These are phyloP conservation scores for Corynorhinus townsendii DNA, from an alignment of 2,113 vertebrate genomes.

Conservation along the genomic window DNA sequence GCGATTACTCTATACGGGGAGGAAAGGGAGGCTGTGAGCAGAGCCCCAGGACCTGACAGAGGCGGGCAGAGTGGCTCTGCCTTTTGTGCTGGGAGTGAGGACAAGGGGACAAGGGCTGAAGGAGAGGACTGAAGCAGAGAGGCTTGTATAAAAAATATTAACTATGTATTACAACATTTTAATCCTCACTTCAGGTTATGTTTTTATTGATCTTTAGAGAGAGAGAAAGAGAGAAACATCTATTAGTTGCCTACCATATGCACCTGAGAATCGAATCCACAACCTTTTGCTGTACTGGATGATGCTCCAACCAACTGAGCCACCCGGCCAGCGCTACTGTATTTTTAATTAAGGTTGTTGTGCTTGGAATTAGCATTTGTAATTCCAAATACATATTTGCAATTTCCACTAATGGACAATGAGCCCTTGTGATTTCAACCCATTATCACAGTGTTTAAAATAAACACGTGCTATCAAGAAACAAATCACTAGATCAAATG, in stretches of 20 bases:
- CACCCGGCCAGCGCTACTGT: neutral
- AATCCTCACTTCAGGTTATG: neutral
- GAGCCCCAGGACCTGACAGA: neutral
- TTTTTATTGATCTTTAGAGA: neutral
- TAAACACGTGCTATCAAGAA: neutral
- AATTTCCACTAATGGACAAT: neutral
- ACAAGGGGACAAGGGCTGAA: neutral
- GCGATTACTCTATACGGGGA: neutral
- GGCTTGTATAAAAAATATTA: neutral
- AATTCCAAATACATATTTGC: neutral
- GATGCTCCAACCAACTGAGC: neutral
- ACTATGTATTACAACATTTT: neutral
- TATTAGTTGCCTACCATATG: neutral
- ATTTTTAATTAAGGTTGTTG: neutral
- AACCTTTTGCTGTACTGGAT: neutral
- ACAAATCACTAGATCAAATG: neutral
- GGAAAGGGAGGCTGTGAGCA: neutral
- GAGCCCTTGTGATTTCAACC: neutral
- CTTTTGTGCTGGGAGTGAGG: neutral
- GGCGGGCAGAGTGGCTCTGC: neutral
- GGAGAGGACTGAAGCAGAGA: neutral
- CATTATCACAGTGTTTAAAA: neutral
- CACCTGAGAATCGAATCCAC: neutral
- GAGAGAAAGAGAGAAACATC: neutral
- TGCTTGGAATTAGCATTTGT: neutral